Evolutionary conservation across 2,113 vertebrate genomes (phyloP).

Genomic region (Malurus cyaneus): DNA sequence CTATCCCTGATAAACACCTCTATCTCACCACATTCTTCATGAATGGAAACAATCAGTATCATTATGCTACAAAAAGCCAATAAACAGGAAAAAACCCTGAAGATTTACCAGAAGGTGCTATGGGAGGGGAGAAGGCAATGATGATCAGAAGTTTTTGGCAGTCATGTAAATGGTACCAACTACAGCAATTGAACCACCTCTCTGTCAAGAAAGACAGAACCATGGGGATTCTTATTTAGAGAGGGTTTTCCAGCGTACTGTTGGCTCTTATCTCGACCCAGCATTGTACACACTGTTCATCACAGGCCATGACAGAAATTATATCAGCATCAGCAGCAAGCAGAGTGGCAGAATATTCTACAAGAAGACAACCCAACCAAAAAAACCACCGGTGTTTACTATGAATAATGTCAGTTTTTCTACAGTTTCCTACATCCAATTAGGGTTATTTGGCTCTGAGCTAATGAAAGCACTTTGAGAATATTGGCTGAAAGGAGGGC

Average conservation of each 20-base stretch:
- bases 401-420: not conserved
- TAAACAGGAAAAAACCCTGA: not conserved
- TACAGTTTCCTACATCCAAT: not conserved
- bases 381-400: not conserved
- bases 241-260: not conserved
- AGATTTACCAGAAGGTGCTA: not conserved
- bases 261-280: constrained; percentile 37
- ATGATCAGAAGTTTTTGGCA: not conserved
- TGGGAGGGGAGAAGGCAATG: not conserved
- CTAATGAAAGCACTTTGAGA: not conserved
- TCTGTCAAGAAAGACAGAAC: not conserved
- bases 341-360: not conserved
- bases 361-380: not conserved
- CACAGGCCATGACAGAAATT: not conserved
- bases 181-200: not conserved
- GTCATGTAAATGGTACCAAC: not conserved
- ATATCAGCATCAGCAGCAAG: not conserved
- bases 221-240: not conserved
- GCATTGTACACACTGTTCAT: not conserved
- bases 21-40: not conserved
- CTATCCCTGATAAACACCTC: not conserved
- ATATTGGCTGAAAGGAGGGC: not conserved
- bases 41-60: not conserved
- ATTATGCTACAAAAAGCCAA: not conserved
- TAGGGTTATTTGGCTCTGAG: not conserved